These are phyloP conservation scores for Leptodirus hochenwartii DNA, from an alignment of 2,888 invertebrate species.

Conservation along the genomic window DNA sequence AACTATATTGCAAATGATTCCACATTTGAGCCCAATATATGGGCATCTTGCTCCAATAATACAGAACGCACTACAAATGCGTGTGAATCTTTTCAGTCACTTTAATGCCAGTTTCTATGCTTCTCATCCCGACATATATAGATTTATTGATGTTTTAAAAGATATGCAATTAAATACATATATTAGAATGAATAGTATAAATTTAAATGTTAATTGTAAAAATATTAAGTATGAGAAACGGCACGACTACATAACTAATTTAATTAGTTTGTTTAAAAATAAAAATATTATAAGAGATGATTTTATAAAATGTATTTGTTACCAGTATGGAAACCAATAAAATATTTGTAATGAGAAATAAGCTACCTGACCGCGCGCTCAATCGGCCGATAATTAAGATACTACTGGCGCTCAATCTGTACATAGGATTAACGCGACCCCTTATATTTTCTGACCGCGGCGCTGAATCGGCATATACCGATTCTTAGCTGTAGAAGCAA, in stretches of 20 bases:
- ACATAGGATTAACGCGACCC: too few species aligned
- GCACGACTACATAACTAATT: neutral
- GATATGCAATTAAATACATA: conserved; percentile 1
- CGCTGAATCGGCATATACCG: too few species aligned
- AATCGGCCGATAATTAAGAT: too few species aligned
- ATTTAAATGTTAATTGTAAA: conserved; percentile 2
- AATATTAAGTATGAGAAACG: conserved; percentile 2
- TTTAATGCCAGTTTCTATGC: conserved; percentile 5
- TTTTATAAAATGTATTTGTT: neutral
- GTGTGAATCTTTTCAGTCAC: conserved; percentile 3
- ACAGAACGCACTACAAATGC: conserved; percentile 7
- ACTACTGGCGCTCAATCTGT: too few species aligned
- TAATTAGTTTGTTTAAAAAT: neutral
- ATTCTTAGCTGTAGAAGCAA: too few species aligned
- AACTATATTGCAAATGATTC: conserved; percentile 3
- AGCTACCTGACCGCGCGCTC: too few species aligned
- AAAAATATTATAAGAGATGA: neutral
- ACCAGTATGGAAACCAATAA: neutral
- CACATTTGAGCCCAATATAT: conserved; percentile 3
- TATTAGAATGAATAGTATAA: conserved; percentile 3
- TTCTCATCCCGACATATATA: conserved; percentile 1
- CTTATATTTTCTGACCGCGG: too few species aligned
- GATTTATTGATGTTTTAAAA: conserved; percentile 4
- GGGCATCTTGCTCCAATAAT: conserved; percentile 2
- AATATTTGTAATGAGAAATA: too few species aligned